Evolutionary conservation across 2,888 invertebrate species (phyloP), one percentile per base, ranked within the genome.

Genomic region (Drosophila aldrichi): DNA sequence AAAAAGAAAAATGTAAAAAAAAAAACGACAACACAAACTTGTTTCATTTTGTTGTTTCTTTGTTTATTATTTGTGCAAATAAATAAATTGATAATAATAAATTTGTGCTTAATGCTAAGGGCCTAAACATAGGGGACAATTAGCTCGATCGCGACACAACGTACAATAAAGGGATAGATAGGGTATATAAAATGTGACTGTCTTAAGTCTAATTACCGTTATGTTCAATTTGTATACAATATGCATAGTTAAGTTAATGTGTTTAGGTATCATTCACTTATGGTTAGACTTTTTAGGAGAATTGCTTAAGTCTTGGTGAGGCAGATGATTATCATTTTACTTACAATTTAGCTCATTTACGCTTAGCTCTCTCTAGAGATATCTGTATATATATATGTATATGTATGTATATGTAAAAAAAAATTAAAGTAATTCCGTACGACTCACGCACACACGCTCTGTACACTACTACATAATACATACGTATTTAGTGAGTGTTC

Each of bases 231-330:
- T 6, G 16, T 38, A 16, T 38, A 7, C 14, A 38, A 6, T 38
- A 38, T 38, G 16, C 16, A 38, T 38, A 38, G 6, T 16, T 38
- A 16, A 38, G 36, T 16, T 38, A 16, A 16, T 14, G 16, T 36
- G 36, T 16, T 38, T 54, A 41, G 29, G 14, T 48, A 40, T 49
- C 40, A 18, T 60, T 55, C 55, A 63, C 79, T 76, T 75, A 78
- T 57, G 74, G 41, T 64, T 74, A 61, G 46, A 59, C 54, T 22
- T 68, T 40, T 57, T 67, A 64, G 79, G 63, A 78, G 51, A 74
- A 77, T 78, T 83, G 78, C 82, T 87, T 70, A 81, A 87, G 88
- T 84, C 84, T 84, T 81, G 70, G 70, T 87, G 85, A 88, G 88
- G 88, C 82, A 87, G 88, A 81, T 83, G 88, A 81, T 77, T 74